phyloP scores from a whole-genome alignment of 2,797 vertebrate genomes.

The Sebastes cheni region DNA sequence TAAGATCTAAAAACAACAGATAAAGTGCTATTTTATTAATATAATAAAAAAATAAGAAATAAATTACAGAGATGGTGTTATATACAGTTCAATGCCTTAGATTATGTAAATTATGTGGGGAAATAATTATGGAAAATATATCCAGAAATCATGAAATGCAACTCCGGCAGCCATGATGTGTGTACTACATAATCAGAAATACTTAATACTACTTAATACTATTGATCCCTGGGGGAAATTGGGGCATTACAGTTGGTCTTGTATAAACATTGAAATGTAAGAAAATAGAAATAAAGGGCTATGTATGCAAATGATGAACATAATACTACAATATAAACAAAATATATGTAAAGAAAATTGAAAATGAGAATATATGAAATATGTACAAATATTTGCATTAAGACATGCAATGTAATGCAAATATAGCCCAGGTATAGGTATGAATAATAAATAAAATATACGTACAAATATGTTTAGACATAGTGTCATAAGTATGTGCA shows the following conservation, averaged over 20 bases:
- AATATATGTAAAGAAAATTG: no score
- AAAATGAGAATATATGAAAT: no score
- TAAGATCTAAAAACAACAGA: no score
- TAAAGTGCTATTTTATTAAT: neutral
- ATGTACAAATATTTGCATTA: fast-evolving
- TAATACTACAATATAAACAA: fast-evolving
- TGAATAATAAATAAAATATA: neutral
- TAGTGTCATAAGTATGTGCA: no score
- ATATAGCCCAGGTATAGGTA: neutral
- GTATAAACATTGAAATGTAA: no score
- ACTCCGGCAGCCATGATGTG: neutral
- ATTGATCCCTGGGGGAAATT: no score
- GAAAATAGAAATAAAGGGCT: no score
- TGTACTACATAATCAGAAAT: neutral
- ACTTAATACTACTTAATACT: no score
- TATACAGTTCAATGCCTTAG: neutral
- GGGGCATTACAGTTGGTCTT: no score
- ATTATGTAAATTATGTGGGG: neutral
- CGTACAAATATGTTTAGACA: no score
- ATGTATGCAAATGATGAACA: no score
- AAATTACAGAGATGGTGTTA: neutral
- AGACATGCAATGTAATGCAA: neutral
- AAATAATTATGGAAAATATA: neutral
- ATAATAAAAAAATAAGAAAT: neutral
- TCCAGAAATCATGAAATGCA: neutral